A percentile compares a stretch with the other conserved stretches of the same genome.
phyloP scores from a whole-genome alignment of 2,113 vertebrate genomes.

The Amphiprion percula region DNA sequence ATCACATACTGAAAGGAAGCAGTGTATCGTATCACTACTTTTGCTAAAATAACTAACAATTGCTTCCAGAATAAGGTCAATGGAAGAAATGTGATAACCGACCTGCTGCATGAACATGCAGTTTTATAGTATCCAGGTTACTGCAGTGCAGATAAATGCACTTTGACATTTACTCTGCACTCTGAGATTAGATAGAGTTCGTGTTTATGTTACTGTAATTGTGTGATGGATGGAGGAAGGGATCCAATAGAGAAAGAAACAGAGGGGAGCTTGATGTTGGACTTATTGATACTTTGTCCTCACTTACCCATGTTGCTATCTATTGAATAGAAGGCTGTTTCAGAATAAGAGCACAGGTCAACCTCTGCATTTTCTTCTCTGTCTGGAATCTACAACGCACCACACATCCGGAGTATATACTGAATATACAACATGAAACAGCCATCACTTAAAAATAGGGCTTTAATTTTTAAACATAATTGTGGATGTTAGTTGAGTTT shows the following conservation, averaged over 20 bases:
- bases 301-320: background rate
- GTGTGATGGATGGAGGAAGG: background rate
- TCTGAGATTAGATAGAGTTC: constrained; percentile 4
- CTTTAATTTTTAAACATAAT: too few species aligned
- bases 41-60: background rate
- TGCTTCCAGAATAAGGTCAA: background rate
- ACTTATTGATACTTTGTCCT: background rate
- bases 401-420: background rate
- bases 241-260: background rate
- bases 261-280: background rate
- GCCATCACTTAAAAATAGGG: too few species aligned
- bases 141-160: background rate
- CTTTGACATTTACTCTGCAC: constrained; percentile 10
- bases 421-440: background rate
- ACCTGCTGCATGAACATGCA: background rate
- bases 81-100: too few species aligned
- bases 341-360: background rate
- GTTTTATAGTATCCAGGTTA: background rate
- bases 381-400: background rate
- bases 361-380: background rate
- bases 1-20: background rate
- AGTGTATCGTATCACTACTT: too few species aligned
- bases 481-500: too few species aligned
- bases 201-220: constrained; percentile 15
- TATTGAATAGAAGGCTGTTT: background rate